phyloP scores from a whole-genome alignment of 2,797 vertebrate species.

The Neomorphus geoffroyi region DNA sequence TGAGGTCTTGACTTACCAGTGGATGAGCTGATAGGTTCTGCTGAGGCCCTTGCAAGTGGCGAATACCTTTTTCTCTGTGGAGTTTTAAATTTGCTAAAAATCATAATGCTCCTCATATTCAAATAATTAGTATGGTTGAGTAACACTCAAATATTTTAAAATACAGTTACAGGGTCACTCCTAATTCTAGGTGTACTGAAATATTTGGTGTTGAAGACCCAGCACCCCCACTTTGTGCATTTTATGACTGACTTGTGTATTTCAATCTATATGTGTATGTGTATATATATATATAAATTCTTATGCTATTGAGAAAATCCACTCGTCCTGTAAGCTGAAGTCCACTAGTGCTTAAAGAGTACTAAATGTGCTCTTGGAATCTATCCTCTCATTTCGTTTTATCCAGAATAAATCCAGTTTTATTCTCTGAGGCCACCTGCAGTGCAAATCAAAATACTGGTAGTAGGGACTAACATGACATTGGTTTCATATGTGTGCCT shows the following conservation, averaged over 20 bases:
- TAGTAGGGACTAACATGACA: not conserved
- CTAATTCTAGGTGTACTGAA: not conserved
- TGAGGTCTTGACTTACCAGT: not conserved
- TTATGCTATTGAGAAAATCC: not conserved
- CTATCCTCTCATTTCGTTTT: not conserved
- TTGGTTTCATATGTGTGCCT: not conserved
- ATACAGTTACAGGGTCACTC: not conserved
- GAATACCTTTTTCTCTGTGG: not conserved
- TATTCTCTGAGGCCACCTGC: not conserved
- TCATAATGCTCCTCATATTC: rapidly evolving
- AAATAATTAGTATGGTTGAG: not conserved
- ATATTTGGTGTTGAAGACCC: not conserved
- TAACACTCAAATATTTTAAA: not conserved
- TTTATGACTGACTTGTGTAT: not conserved
- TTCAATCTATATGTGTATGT: not conserved
- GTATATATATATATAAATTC: not conserved
- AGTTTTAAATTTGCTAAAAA: not conserved
- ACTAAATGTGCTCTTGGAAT: not conserved
- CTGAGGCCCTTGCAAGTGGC: not conserved
- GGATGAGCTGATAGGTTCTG: not conserved
- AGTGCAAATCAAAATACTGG: not conserved
- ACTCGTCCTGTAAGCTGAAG: not conserved
- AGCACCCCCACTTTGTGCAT: not conserved
- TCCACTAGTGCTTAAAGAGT: not conserved
- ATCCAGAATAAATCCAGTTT: not conserved